Evolutionary conservation across 2,888 invertebrate genomes (phyloP), one percentile per base, ranked within the genome.

Genomic region (Drosophila prostipennis): DNA sequence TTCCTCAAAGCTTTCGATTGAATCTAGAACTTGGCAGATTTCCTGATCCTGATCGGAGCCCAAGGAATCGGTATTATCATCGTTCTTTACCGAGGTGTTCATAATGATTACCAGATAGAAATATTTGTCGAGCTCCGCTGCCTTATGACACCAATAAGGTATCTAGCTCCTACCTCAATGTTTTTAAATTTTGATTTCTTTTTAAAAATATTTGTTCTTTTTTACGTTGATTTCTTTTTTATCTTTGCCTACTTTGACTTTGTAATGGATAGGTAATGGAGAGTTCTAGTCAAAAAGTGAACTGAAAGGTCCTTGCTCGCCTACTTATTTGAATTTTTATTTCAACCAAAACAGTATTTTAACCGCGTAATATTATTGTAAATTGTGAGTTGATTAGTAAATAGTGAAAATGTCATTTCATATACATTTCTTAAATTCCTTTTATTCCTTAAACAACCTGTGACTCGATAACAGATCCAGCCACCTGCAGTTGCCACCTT

Each of bases 161-260:
- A 40, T 59, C 48, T 59, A 14, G 61, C 48, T 63, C 61, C 42
- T 48, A n/a, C 37, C 19, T 58, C 26, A 42, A 40, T 42, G 40
- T 40, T 61, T 57, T 34, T 13, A 3, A 39, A 37, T 58, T 57
- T 61, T 11, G 39, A 13, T 45, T 58, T 7, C 34, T 11, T 32
- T 48, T 14, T 16, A 4, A 11, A 39, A 14, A 39, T 4, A 39
- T 13, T n/a, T 40, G 6, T 7, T 29, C 6, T 23, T 26, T 23
- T 19, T 42, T 6, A 42, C 16, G 42, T 6, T 5, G 5, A 14
- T 16, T 11, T 26, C 13, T 6, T 6, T 3, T 16, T 48, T 16
- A 2, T 26, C 16, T 13, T 10, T 34, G 59, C 34, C 48, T 59
- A 11, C 59, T 48, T 48, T 8, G 26, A 0, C 19, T 0, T 2